A percentile compares a stretch with the other conserved stretches of the same genome.
Conservation (phyloP, 2,888 invertebrate genomes). For the Synanthedon vespiformis region DNA sequence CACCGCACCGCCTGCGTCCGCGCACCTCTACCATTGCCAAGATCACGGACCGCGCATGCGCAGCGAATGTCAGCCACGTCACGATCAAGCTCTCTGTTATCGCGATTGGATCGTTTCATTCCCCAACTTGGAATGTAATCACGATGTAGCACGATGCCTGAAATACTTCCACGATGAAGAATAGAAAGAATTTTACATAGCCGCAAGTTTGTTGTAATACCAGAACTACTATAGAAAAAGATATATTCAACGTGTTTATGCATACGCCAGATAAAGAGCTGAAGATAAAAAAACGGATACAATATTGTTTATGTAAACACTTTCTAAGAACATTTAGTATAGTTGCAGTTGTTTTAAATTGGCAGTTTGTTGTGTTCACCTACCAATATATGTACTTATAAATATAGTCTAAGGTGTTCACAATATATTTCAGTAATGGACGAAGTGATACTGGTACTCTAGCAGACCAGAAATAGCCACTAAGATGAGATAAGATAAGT, state of each 20-base stretch:
- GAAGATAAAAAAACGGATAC: background rate
- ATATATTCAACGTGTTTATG: background rate
- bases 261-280: background rate
- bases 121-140: constrained; percentile 50
- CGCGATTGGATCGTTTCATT: constrained; percentile 55
- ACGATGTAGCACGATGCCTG: constrained; percentile 25
- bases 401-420: too few relatives aligned
- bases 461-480: too few relatives aligned
- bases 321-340: background rate
- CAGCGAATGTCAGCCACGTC: constrained; percentile 70
- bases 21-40: constrained; percentile 67
- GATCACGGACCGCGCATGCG: constrained; percentile 70
- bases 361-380: too few relatives aligned
- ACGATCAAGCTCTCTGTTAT: constrained; percentile 57
- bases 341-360: too few relatives aligned
- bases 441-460: too few relatives aligned
- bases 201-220: background rate
- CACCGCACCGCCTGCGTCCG: constrained; percentile 21
- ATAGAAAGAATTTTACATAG: constrained; percentile 9
- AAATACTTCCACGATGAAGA: constrained; percentile 18
- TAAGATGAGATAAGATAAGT: too few relatives aligned
- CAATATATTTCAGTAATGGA: too few relatives aligned
- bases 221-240: background rate
- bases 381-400: too few relatives aligned
- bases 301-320: constrained; percentile 1